Evolutionary conservation across 2,797 vertebrate genomes (phyloP).

Genomic region (Myotis pilosus): DNA sequence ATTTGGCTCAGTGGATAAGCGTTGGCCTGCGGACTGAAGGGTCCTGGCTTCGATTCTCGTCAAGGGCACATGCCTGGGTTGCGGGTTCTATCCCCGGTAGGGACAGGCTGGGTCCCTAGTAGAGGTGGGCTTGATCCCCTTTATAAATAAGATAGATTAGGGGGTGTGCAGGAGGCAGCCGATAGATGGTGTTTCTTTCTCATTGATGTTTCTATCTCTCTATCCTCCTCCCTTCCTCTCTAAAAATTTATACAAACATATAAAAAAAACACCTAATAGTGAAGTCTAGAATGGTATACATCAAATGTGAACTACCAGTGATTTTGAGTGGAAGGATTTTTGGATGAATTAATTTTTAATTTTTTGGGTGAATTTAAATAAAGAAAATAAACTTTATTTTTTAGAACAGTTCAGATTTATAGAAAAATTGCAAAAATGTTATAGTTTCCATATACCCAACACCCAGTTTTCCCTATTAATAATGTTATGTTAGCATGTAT

Average conservation of each 20-base stretch:
- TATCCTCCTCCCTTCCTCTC: background rate
- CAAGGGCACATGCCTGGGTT: too few relatives aligned
- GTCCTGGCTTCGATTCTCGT: too few relatives aligned
- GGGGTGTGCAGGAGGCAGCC: background rate
- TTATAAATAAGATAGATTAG: background rate
- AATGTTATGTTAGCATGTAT: background rate
- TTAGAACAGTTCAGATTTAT: background rate
- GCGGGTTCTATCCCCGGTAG: too few relatives aligned
- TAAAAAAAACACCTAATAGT: background rate
- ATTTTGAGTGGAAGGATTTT: constrained; percentile 36
- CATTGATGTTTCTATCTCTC: background rate
- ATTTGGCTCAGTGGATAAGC: too few relatives aligned
- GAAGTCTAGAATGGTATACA: background rate
- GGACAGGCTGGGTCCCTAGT: too few relatives aligned
- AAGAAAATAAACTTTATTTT: background rate
- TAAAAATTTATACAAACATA: background rate
- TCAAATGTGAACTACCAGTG: background rate
- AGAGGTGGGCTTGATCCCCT: too few relatives aligned
- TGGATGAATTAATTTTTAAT: background rate
- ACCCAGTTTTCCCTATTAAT: background rate
- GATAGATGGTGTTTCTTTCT: background rate
- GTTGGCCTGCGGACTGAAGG: too few relatives aligned
- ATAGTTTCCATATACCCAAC: background rate
- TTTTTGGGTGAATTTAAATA: constrained; percentile 24
- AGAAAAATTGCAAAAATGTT: background rate